Conservation (phyloP, 2,797 vertebrate genomes). For the Helarctos malayanus region DNA sequence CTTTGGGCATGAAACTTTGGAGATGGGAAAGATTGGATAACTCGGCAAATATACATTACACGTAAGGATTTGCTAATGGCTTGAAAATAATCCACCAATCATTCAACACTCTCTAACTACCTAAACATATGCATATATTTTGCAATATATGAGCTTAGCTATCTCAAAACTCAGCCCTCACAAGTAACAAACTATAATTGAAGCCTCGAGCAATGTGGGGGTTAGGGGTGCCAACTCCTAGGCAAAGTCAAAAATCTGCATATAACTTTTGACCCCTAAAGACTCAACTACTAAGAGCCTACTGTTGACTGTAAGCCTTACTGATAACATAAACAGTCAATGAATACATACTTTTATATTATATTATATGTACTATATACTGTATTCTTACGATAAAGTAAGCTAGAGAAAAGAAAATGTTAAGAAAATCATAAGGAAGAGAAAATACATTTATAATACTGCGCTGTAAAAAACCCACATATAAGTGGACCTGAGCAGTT, state of each 20-base stretch:
- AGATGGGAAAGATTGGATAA: background rate
- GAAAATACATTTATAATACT: background rate
- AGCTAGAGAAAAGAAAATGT: background rate
- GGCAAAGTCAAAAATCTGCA: background rate
- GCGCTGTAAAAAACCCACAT: background rate
- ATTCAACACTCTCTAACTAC: background rate
- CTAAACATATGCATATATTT: background rate
- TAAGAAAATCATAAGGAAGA: background rate
- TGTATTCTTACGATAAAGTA: background rate
- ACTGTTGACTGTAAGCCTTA: background rate
- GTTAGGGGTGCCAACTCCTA: background rate
- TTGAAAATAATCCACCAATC: background rate
- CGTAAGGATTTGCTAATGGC: background rate
- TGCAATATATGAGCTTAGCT: background rate
- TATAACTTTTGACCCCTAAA: background rate
- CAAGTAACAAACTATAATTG: background rate
- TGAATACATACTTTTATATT: background rate
- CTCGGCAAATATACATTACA: background rate
- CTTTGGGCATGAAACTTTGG: background rate
- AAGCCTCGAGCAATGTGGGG: background rate
- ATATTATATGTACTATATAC: background rate
- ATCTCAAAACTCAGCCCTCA: conserved; percentile 30
- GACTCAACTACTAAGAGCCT: background rate
- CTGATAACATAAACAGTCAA: background rate
- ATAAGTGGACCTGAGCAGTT: background rate